These are phyloP conservation scores for Bostrychus sinensis DNA, from an alignment of 2,113 vertebrate species.

Conservation along the genomic window DNA sequence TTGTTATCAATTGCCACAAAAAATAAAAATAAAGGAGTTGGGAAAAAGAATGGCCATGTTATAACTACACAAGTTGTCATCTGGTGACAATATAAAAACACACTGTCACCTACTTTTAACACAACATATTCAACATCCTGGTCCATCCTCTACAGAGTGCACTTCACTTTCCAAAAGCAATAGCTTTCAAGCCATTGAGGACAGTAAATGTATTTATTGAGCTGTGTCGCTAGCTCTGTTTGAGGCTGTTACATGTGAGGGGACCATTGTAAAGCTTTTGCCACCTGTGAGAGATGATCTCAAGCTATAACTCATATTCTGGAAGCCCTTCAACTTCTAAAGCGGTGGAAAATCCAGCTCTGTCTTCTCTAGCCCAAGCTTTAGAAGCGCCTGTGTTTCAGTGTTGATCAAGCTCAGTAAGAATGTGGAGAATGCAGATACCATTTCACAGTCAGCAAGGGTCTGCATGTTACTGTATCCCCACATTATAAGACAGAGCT, in stretches of 20 bases:
- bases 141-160: constrained; percentile 38
- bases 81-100: neutral
- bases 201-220: constrained; percentile 71
- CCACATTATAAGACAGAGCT: constrained; percentile 73
- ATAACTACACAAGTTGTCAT: neutral
- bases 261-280: constrained; percentile 70
- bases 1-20: too few relatives aligned
- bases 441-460: constrained; percentile 78
- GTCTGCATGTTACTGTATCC: constrained; percentile 76
- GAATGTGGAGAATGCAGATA: constrained; percentile 83
- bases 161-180: constrained; percentile 65
- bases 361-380: constrained; percentile 73
- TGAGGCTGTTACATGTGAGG: constrained; percentile 64
- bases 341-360: constrained; percentile 75
- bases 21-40: neutral
- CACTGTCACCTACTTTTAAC: neutral
- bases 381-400: constrained; percentile 73
- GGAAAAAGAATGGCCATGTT: neutral
- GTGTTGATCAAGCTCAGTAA: constrained; percentile 77
- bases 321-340: constrained; percentile 73
- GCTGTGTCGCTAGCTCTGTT: constrained; percentile 63
- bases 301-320: constrained; percentile 73
- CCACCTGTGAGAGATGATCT: constrained; percentile 77
- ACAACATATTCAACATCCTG: constrained; percentile 16
- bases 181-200: constrained; percentile 60